Percentiles rank a stretch among this genome's conserved stretches.
phyloP scores from a whole-genome alignment of 2,113 vertebrate genomes.

The Lanius ludovicianus region DNA sequence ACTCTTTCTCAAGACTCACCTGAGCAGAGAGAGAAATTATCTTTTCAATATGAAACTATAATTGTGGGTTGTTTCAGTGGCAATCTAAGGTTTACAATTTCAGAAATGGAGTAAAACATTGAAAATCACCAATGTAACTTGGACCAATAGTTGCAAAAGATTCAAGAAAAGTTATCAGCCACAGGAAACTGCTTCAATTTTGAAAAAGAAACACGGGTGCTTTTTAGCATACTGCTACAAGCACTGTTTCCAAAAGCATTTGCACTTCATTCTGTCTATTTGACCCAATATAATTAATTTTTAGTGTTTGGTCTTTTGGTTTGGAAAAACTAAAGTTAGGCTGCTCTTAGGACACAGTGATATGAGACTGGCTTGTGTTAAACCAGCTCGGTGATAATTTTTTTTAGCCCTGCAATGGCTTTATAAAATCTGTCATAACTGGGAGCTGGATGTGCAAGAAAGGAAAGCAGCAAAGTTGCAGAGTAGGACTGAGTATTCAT shows the following conservation, averaged over 20 bases:
- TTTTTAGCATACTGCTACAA: not conserved
- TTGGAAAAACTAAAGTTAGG: not conserved
- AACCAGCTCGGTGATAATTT: not conserved
- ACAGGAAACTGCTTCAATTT: not conserved
- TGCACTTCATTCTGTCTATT: not conserved
- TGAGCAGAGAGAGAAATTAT: not conserved
- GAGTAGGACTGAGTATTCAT: not conserved
- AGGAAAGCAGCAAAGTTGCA: slow-evolving; percentile 1
- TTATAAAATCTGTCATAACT: not conserved
- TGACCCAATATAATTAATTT: not conserved
- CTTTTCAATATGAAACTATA: not conserved
- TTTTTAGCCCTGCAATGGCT: not conserved
- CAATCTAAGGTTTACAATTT: not conserved
- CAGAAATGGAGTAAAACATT: not conserved
- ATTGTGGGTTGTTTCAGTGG: not conserved
- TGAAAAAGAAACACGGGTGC: not conserved
- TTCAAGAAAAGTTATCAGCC: not conserved
- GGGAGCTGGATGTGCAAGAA: not conserved
- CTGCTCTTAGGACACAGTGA: not conserved
- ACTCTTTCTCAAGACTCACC: not conserved
- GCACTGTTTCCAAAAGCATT: not conserved
- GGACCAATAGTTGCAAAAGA: not conserved
- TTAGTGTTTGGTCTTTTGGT: not conserved
- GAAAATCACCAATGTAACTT: not conserved
- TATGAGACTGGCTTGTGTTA: not conserved